Evolutionary conservation across 2,113 vertebrate species (phyloP), one percentile per base, ranked within the genome.

Genomic region (Xenopus laevis): DNA sequence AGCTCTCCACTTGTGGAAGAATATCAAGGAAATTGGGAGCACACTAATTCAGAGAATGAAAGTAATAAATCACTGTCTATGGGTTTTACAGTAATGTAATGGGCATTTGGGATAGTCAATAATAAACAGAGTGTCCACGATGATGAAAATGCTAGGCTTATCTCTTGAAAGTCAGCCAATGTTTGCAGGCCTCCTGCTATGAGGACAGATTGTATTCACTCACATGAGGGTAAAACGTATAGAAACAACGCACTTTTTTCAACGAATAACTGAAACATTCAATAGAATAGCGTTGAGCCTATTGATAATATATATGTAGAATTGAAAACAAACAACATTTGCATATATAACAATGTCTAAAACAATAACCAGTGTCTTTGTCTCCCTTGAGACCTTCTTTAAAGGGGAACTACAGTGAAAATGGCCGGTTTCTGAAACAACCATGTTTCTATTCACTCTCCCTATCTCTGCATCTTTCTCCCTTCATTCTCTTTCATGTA

Each of bases 131-230:
- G 20, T 64, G 45, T 63, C 66, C 69, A 21, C 59, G 4, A 21
- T 64, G 60, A 69, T 76, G 8, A 70, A 76, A 76, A 70, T 21
- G 20, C 66, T 63, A 16, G 23, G 47, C 47, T 70, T 76, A 70
- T 70, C 66, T 76, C 69, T 76, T 76, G 67, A 70, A 76, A 64
- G 74, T 70, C 65, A 75, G 45, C 65, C 65, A 75, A 68, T 62
- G 44, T 61, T 47, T 74, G 58, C 17, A 62, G 8, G 15, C 59
- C 40, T 23, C 10, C 20, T 60, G 21, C 13, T 5, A 21, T 23
- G 17, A 16, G 16, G 15, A n/a, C 17, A n/a, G 15, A 55, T 55
- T 55, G 15, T 55, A 8, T 55, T 55, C 17, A 55, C 4, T 55
- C 16, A n/a, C n/a, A 50, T 18, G 45, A 68, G 57, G 23, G 23